phyloP scores from a whole-genome alignment of 2,888 invertebrate species.

The Timandra comae region DNA sequence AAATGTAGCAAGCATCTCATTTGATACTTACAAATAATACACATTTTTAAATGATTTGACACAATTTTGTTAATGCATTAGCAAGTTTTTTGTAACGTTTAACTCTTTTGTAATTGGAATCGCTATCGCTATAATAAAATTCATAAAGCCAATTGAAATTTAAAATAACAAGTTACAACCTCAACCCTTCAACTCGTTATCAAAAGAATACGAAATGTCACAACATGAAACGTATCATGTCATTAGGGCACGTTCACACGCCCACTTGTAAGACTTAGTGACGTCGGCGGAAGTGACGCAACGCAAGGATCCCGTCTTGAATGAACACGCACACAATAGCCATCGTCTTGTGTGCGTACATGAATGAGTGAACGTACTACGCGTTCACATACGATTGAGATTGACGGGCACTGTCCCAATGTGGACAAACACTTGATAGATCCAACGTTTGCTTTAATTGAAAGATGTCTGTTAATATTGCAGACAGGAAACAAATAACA shows the following conservation, averaged over 20 bases:
- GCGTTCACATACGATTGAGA: slow-evolving; percentile 55
- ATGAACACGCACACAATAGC: slow-evolving; percentile 66
- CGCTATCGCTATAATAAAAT: too few relatives aligned
- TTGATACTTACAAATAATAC: too few relatives aligned
- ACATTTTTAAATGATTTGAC: too few relatives aligned
- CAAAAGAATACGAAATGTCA: slow-evolving; percentile 46
- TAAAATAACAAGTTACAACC: slow-evolving; percentile 41
- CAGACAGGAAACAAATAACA: slow-evolving; percentile 38
- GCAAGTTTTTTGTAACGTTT: too few relatives aligned
- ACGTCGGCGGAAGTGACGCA: slow-evolving; percentile 67
- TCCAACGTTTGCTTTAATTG: slow-evolving; percentile 51
- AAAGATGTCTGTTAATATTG: slow-evolving; percentile 48
- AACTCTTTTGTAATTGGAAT: too few relatives aligned
- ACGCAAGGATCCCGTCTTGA: slow-evolving; percentile 57
- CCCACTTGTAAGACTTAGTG: slow-evolving; percentile 61
- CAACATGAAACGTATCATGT: slow-evolving; percentile 41
- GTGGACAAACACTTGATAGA: slow-evolving; percentile 50
- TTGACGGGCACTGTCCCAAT: slow-evolving; percentile 42
- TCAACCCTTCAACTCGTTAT: slow-evolving; percentile 52
- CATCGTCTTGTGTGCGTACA: slow-evolving; percentile 52
- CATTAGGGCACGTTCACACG: slow-evolving; percentile 58
- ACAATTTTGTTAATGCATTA: too few relatives aligned
- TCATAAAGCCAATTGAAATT: slow-evolving; percentile 24
- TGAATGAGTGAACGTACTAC: slow-evolving; percentile 41
- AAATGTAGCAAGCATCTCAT: too few relatives aligned